Conservation (phyloP, 2,888 invertebrate genomes). For the Sinopyrophorus schimmeli region DNA sequence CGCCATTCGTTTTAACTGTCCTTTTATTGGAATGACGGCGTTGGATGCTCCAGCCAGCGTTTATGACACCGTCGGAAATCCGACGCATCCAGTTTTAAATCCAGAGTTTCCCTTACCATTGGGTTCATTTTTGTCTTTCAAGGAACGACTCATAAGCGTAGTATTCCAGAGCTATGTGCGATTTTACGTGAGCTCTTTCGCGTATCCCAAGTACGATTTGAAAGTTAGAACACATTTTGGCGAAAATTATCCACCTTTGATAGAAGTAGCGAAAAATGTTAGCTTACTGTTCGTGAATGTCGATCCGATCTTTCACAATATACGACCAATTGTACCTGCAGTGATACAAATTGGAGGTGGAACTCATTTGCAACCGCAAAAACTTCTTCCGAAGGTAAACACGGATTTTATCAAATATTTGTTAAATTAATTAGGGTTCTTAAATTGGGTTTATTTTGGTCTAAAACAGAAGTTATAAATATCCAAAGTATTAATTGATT, state of each 20-base stretch:
- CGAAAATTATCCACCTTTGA: constrained; percentile 38
- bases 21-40: constrained; percentile 48
- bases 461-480: too few relatives aligned
- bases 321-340: constrained; percentile 45
- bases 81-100: constrained; percentile 46
- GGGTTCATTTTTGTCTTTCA: constrained; percentile 40
- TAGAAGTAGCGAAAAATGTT: constrained; percentile 42
- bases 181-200: not conserved
- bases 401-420: not conserved
- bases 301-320: constrained; percentile 45
- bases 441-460: too few relatives aligned
- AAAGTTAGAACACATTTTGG: constrained; percentile 44
- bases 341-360: constrained; percentile 47
- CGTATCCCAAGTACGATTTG: constrained; percentile 27
- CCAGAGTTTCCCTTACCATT: constrained; percentile 44
- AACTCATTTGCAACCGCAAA: constrained; percentile 38
- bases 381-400: constrained; percentile 44
- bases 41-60: constrained; percentile 42
- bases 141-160: constrained; percentile 36
- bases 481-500: too few relatives aligned
- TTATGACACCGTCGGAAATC: constrained; percentile 46
- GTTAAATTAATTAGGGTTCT: too few relatives aligned
- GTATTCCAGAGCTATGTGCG: not conserved
- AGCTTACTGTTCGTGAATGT: constrained; percentile 47
- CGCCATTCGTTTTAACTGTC: constrained; percentile 46